A percentile compares a stretch with the other conserved stretches of the same genome.
These are phyloP conservation scores for Morelia viridis DNA, from an alignment of 2,797 vertebrate species.

Conservation along the genomic window DNA sequence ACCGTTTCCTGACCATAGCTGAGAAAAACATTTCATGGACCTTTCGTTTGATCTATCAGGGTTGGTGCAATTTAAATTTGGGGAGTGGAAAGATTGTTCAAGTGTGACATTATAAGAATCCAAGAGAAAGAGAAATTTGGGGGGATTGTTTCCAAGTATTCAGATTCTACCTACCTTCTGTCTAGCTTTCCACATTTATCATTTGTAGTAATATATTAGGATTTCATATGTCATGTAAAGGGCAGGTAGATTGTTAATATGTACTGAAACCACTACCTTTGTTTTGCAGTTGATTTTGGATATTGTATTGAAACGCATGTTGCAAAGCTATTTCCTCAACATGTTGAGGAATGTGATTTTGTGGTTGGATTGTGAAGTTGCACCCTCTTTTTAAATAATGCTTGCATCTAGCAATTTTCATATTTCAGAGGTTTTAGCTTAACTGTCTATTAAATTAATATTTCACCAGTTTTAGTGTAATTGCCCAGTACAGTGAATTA, in stretches of 20 bases:
- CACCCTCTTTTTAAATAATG: slow-evolving; percentile 50
- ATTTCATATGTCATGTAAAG: background rate
- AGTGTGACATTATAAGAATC: background rate
- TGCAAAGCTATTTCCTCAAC: slow-evolving; percentile 30
- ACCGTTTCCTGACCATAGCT: background rate
- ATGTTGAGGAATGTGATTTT: background rate
- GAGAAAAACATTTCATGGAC: background rate
- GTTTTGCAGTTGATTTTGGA: slow-evolving; percentile 18
- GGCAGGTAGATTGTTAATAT: background rate
- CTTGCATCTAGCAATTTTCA: slow-evolving; percentile 58
- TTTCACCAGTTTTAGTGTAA: slow-evolving; percentile 41
- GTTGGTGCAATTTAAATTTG: background rate
- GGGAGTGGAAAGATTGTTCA: background rate
- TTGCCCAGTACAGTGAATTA: slow-evolving; percentile 32
- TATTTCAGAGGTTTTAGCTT: slow-evolving; percentile 40
- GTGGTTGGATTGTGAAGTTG: slow-evolving; percentile 16
- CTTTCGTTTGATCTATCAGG: background rate
- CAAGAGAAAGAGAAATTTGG: background rate
- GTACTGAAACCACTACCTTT: background rate
- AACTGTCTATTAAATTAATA: slow-evolving; percentile 7
- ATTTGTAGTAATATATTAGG: background rate
- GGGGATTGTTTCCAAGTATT: background rate
- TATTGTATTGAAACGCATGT: slow-evolving; percentile 33
- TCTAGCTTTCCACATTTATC: background rate
- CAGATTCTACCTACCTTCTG: background rate